Evolutionary conservation across 2,888 invertebrate genomes (phyloP).

Genomic region (Polyommatus icarus): DNA sequence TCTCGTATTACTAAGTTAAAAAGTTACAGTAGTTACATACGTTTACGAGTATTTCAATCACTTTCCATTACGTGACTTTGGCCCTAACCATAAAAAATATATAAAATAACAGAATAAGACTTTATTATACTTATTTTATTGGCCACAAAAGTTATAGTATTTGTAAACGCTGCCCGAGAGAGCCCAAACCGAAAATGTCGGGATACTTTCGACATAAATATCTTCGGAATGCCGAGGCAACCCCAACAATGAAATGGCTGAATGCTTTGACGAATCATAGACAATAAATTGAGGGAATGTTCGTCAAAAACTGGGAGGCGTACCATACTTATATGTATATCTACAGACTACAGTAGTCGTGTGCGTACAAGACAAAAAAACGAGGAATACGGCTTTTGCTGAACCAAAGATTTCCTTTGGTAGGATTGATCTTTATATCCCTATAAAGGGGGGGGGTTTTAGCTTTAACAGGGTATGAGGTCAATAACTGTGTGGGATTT

Average conservation of each 20-base stretch:
- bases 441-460: too few relatives aligned
- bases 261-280: background rate
- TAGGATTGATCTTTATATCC: too few relatives aligned
- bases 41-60: conserved; percentile 5
- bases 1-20: background rate
- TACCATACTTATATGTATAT: too few relatives aligned
- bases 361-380: too few relatives aligned
- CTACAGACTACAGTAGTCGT: too few relatives aligned
- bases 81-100: conserved; percentile 10
- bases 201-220: background rate
- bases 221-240: background rate
- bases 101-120: conserved; percentile 17
- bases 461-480: too few relatives aligned
- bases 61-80: background rate
- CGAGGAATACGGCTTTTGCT: too few relatives aligned
- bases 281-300: background rate
- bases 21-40: background rate
- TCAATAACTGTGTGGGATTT: too few relatives aligned
- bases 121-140: conserved; percentile 18
- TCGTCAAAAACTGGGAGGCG: background rate
- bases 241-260: background rate
- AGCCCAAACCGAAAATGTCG: conserved; percentile 1
- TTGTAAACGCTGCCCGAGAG: conserved; percentile 8
- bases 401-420: too few relatives aligned
- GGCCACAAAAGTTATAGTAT: conserved; percentile 19